phyloP scores from a whole-genome alignment of 2,797 vertebrate species.

The Lithobates sylvaticus region DNA sequence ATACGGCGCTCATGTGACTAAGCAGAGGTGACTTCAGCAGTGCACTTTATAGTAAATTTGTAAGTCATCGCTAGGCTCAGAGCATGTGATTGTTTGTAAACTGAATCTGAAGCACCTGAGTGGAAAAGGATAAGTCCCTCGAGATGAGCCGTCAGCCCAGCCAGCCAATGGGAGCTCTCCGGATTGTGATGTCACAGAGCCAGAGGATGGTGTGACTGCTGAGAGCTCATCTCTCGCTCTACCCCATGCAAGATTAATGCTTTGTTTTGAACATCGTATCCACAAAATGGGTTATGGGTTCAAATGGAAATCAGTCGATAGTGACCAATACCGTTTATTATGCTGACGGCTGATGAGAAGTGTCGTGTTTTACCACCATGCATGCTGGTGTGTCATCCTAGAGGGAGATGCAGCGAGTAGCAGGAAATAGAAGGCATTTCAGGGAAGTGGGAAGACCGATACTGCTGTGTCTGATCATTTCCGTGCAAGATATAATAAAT shows the following conservation, averaged over 20 bases:
- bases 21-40: constrained; percentile 53
- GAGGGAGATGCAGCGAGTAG: constrained; percentile 16
- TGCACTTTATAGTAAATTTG: constrained; percentile 57
- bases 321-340: constrained; percentile 45
- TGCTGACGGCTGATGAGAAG: constrained; percentile 56
- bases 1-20: constrained; percentile 25
- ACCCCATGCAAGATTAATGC: constrained; percentile 62
- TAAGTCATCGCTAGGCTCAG: constrained; percentile 35
- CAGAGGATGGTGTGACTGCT: constrained; percentile 59
- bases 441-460: constrained; percentile 24
- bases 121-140: constrained; percentile 41
- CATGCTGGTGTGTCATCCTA: constrained; percentile 44
- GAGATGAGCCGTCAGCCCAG: constrained; percentile 48
- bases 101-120: constrained; percentile 29
- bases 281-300: constrained; percentile 54
- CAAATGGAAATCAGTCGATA: constrained; percentile 44
- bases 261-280: constrained; percentile 32
- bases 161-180: constrained; percentile 21
- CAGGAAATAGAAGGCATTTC: constrained; percentile 42
- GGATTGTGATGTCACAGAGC: constrained; percentile 40
- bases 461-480: constrained; percentile 12
- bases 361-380: constrained; percentile 17
- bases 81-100: constrained; percentile 62
- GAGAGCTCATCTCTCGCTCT: constrained; percentile 12
- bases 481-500: not conserved